Evolutionary conservation across 2,113 vertebrate species (phyloP).

Genomic region (Potamarius usumacintae): DNA sequence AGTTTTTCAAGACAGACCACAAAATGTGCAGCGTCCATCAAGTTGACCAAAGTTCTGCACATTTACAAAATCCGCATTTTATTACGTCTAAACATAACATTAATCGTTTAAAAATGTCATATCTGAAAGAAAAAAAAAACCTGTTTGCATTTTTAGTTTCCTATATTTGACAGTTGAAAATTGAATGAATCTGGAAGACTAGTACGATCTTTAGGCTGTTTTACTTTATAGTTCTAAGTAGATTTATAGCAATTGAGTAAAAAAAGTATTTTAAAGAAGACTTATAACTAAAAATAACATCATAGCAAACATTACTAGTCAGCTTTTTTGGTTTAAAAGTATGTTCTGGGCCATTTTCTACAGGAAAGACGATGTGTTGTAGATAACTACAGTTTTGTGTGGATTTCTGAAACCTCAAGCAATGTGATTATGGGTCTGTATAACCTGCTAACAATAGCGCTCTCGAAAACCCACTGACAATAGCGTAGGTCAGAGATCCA

Average conservation of each 20-base stretch:
- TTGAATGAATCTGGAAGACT: background rate
- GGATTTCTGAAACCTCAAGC: slow-evolving; percentile 66
- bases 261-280: background rate
- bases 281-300: background rate
- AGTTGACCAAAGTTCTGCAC: background rate
- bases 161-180: background rate
- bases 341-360: slow-evolving; percentile 49
- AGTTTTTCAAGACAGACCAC: background rate
- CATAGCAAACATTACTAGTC: background rate
- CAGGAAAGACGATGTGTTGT: slow-evolving; percentile 58
- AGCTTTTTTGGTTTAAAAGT: background rate
- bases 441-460: slow-evolving; percentile 74
- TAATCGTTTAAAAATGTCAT: background rate
- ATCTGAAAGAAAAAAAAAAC: background rate
- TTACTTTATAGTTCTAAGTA: background rate
- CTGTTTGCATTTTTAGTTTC: background rate
- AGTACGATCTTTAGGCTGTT: background rate
- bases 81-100: background rate
- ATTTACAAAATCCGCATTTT: background rate
- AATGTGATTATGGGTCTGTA: slow-evolving; percentile 73
- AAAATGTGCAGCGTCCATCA: background rate
- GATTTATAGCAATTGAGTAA: background rate
- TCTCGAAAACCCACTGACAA: slow-evolving; percentile 51
- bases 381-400: slow-evolving; percentile 58
- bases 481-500: slow-evolving; percentile 35